Conservation (phyloP, 1,140 invertebrate genomes). For the Pseudachorutes palmiensis region DNA sequence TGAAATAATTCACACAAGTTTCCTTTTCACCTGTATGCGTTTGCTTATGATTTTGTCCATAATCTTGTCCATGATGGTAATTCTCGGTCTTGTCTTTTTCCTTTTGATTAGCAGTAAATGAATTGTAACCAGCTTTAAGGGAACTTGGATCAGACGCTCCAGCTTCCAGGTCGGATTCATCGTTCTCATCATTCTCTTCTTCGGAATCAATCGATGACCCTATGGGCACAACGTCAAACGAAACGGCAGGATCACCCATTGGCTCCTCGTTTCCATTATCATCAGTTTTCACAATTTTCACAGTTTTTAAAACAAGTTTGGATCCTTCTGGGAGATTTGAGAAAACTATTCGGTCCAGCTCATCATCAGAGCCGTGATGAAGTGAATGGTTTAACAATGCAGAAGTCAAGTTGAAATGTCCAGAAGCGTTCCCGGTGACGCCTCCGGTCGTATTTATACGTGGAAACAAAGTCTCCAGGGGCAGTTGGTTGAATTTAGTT, state of each 20-base stretch:
- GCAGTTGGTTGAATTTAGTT: neutral
- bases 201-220: neutral
- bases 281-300: conserved; percentile 36
- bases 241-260: conserved; percentile 24
- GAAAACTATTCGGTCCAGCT: conserved; percentile 36
- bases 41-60: conserved; percentile 25
- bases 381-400: conserved; percentile 34
- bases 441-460: conserved; percentile 1
- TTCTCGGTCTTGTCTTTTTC: conserved; percentile 23
- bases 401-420: conserved; percentile 6
- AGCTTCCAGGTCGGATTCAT: conserved; percentile 13
- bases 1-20: too few relatives aligned
- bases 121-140: conserved; percentile 20
- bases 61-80: conserved; percentile 30
- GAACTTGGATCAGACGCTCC: conserved; percentile 9
- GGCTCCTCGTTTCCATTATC: conserved; percentile 29
- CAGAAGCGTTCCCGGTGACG: neutral
- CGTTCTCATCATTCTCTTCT: neutral
- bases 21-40: conserved; percentile 32
- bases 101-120: conserved; percentile 6
- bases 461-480: conserved; percentile 17
- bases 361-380: conserved; percentile 26
- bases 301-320: conserved; percentile 33
- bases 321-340: conserved; percentile 36
- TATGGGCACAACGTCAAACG: conserved; percentile 24